These are phyloP conservation scores for Axea sp. DNA, from an alignment of 2,888 invertebrate species.

Conservation along the genomic window DNA sequence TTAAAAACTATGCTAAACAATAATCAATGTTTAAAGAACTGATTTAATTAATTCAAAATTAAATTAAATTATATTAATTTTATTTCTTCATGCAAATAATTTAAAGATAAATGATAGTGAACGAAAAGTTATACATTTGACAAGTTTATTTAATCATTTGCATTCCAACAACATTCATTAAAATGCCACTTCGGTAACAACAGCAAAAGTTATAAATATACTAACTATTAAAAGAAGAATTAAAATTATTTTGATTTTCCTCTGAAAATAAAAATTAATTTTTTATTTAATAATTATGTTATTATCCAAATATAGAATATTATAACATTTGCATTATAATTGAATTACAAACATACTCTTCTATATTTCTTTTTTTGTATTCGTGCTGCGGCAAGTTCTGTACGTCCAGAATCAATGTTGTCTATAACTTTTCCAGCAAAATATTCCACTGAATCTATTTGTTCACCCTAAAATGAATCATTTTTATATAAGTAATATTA, in stretches of 20 bases:
- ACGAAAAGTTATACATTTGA: no score
- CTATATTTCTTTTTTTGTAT: conserved; percentile 79
- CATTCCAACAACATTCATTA: no score
- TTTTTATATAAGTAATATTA: not conserved
- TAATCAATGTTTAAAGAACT: no score
- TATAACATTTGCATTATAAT: no score
- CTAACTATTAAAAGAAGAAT: conserved; percentile 72
- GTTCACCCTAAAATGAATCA: conserved; percentile 82
- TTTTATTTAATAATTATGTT: no score
- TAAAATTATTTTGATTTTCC: conserved; percentile 76
- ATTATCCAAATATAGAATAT: no score
- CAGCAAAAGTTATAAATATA: conserved; percentile 65
- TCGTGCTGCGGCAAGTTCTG: conserved; percentile 81
- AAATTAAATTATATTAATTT: no score
- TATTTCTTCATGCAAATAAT: conserved; percentile 28
- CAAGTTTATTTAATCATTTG: no score
- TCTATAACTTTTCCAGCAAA: conserved; percentile 83
- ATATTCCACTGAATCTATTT: conserved; percentile 84
- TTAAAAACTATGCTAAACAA: conserved; percentile 75
- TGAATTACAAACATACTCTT: conserved; percentile 80
- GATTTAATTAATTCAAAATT: no score
- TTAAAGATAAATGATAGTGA: conserved; percentile 1
- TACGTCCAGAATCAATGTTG: conserved; percentile 82
- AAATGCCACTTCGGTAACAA: conserved; percentile 62
- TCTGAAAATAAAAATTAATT: no score